Evolutionary conservation across 2,888 invertebrate species (phyloP).

Genomic region (Ophion ventricosus): DNA sequence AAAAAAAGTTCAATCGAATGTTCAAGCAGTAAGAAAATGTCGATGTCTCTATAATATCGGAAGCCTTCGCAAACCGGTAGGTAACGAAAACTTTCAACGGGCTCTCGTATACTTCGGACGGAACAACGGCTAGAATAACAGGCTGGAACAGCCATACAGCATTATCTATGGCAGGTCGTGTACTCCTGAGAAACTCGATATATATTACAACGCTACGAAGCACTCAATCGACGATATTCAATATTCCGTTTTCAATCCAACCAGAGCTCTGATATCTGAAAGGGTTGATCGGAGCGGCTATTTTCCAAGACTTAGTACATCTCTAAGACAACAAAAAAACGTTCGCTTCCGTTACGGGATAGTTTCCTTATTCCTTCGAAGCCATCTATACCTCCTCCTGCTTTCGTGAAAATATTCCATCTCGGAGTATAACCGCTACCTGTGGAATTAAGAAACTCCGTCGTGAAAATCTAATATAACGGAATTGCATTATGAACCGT

Average conservation of each 20-base stretch:
- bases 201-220: constrained; percentile 33
- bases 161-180: constrained; percentile 34
- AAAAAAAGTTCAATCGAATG: constrained; percentile 2
- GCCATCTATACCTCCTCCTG: neutral
- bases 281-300: constrained; percentile 52
- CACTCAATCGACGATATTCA: constrained; percentile 66
- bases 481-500: constrained; percentile 54
- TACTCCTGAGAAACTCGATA: constrained; percentile 43
- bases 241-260: constrained; percentile 67
- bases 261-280: constrained; percentile 50
- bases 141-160: constrained; percentile 4
- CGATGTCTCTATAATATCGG: neutral
- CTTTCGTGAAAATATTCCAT: constrained; percentile 26
- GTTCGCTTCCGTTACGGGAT: constrained; percentile 25
- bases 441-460: constrained; percentile 60
- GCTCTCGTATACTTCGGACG: constrained; percentile 2
- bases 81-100: constrained; percentile 11
- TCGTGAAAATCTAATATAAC: constrained; percentile 56
- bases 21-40: neutral
- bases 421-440: constrained; percentile 39
- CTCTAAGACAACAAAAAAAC: neutral
- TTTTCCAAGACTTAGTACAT: constrained; percentile 61
- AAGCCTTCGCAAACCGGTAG: neutral
- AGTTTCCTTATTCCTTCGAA: constrained; percentile 17
- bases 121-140: constrained; percentile 49